A percentile compares a stretch with the other conserved stretches of the same genome.
Conservation (phyloP, 2,113 vertebrate species). For the Madoqua kirkii region DNA sequence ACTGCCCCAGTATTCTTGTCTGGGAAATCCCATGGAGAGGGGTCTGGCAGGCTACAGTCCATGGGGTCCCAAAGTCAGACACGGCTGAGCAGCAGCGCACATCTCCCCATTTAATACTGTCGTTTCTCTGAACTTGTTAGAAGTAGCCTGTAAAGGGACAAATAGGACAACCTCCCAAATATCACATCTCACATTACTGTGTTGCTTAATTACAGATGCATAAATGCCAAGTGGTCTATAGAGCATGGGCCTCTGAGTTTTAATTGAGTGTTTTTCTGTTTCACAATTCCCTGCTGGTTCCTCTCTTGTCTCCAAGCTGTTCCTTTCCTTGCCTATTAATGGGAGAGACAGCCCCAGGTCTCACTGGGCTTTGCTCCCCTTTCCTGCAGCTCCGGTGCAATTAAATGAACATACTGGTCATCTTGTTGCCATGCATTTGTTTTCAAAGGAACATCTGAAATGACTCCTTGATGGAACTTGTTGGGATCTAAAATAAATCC, state of each 20-base stretch:
- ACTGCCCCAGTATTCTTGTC: not conserved
- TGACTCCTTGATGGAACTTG: constrained; percentile 21
- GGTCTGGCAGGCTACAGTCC: not conserved
- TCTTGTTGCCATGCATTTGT: not conserved
- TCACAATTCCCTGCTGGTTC: not conserved
- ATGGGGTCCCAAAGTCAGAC: not conserved
- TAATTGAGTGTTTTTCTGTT: not conserved
- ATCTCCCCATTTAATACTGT: not conserved
- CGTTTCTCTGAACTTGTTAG: constrained; percentile 33
- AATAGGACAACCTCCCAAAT: constrained; percentile 48
- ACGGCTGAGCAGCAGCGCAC: too few species aligned
- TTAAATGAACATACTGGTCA: not conserved
- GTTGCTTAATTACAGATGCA: not conserved
- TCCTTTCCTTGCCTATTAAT: not conserved
- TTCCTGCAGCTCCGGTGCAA: not conserved
- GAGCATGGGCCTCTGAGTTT: not conserved
- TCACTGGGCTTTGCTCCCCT: not conserved
- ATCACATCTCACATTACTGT: not conserved
- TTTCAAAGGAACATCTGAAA: constrained; percentile 37
- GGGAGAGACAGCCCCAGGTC: not conserved
- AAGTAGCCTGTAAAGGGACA: not conserved
- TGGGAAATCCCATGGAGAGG: not conserved
- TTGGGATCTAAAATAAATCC: constrained; percentile 26
- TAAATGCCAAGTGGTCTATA: constrained; percentile 7
- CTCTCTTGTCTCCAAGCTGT: not conserved